Conservation (phyloP, 2,113 vertebrate genomes). For the Zingel zingel region DNA sequence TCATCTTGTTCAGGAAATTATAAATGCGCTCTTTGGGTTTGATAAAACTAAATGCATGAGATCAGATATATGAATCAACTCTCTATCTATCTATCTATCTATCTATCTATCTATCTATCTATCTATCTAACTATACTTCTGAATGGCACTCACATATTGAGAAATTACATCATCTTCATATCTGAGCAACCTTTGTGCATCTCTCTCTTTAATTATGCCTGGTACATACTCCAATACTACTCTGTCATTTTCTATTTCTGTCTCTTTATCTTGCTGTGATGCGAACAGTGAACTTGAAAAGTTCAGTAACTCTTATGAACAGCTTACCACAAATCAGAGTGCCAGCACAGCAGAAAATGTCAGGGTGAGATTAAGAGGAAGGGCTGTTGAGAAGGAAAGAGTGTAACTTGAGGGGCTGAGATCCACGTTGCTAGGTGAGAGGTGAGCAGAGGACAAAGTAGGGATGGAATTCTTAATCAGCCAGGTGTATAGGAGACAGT, state of each 20-base stretch:
- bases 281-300: background rate
- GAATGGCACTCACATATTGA: conserved; percentile 8
- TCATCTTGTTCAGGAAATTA: conserved; percentile 55
- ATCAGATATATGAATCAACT: conserved; percentile 20
- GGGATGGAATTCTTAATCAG: conserved; percentile 67
- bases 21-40: conserved; percentile 39
- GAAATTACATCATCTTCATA: conserved; percentile 33
- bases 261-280: conserved; percentile 24
- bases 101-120: too few relatives aligned
- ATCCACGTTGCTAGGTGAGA: conserved; percentile 58
- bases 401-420: conserved; percentile 31
- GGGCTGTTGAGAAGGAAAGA: conserved; percentile 10
- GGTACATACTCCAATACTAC: conserved; percentile 11
- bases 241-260: conserved; percentile 29
- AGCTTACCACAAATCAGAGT: conserved; percentile 16
- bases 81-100: too few relatives aligned
- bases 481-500: background rate
- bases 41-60: conserved; percentile 45
- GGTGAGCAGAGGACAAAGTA: conserved; percentile 53
- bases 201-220: conserved; percentile 27
- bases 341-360: conserved; percentile 22
- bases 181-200: conserved; percentile 5
- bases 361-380: background rate
- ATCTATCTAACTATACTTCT: background rate
- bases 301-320: conserved; percentile 45